These are phyloP conservation scores for Cerastis rubricosa DNA, from an alignment of 2,888 invertebrate species.

Conservation along the genomic window DNA sequence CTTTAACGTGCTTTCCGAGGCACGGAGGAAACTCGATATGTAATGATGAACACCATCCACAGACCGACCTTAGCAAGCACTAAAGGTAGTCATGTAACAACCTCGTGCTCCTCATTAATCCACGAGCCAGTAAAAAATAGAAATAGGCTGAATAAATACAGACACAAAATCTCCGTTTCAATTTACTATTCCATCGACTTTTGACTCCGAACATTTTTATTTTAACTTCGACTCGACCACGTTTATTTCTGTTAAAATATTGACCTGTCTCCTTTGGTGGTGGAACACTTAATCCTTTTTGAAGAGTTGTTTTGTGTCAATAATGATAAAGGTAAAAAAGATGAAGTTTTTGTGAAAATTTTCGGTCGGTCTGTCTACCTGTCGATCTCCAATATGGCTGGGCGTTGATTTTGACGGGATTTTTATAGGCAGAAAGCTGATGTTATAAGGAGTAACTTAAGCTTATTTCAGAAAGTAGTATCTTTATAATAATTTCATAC, in stretches of 20 bases:
- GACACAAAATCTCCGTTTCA: background rate
- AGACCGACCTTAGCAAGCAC: no score
- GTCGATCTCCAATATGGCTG: no score
- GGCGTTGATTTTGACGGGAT: no score
- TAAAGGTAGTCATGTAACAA: background rate
- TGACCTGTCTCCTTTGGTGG: background rate
- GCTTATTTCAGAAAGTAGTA: no score
- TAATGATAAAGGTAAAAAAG: background rate
- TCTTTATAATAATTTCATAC: no score
- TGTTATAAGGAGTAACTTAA: no score
- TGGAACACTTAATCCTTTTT: background rate
- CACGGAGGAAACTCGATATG: no score
- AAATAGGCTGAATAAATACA: background rate
- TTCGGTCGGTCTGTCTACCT: no score
- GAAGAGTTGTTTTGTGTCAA: background rate
- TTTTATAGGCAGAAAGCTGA: no score
- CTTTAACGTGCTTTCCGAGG: no score
- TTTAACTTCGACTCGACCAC: background rate
- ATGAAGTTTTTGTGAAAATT: background rate
- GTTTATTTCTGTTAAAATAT: constrained; percentile 19
- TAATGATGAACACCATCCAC: no score
- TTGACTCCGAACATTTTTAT: constrained; percentile 1
- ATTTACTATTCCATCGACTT: constrained; percentile 27
- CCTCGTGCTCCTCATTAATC: background rate
- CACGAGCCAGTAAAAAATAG: background rate